Percentiles rank a stretch among this genome's conserved stretches.
Evolutionary conservation across 30 jellyfish, hydroid and myxozoan genomes (phyloP).

Genomic region (Pelagia noctiluca): DNA sequence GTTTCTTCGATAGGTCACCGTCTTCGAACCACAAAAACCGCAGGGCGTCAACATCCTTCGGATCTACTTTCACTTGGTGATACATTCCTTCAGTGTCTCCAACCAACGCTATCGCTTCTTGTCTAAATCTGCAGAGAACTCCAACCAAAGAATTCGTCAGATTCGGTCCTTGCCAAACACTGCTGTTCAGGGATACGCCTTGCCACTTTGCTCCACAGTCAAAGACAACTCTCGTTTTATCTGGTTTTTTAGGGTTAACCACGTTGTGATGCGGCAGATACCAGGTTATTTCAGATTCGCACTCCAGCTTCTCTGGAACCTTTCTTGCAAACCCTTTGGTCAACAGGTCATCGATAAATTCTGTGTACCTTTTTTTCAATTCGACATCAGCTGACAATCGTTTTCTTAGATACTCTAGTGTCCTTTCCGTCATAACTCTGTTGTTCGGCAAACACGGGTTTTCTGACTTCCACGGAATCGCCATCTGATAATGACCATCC

Average conservation of each 20-base stretch:
- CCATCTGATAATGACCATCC: conserved; percentile 28
- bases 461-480: conserved; percentile 33
- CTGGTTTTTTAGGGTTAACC: conserved; percentile 43
- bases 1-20: conserved; percentile 15
- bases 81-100: conserved; percentile 50
- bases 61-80: conserved; percentile 38
- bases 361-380: conserved; percentile 2
- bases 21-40: conserved; percentile 44
- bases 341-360: conserved; percentile 37
- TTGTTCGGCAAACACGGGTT: conserved; percentile 51
- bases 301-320: background rate
- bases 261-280: conserved; percentile 52
- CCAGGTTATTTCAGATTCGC: conserved; percentile 23
- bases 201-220: conserved; percentile 46
- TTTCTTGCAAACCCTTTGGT: conserved; percentile 21
- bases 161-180: conserved; percentile 50
- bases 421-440: conserved; percentile 38
- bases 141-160: conserved; percentile 38
- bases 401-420: conserved; percentile 34
- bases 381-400: conserved; percentile 11
- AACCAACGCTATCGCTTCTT: conserved; percentile 28
- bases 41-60: conserved; percentile 35
- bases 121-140: conserved; percentile 28
- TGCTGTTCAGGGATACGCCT: conserved; percentile 35
- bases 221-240: conserved; percentile 36